Base-by-base conservation (phyloP, 2,888 invertebrate species). In the Nemurella pictetii region DNA sequence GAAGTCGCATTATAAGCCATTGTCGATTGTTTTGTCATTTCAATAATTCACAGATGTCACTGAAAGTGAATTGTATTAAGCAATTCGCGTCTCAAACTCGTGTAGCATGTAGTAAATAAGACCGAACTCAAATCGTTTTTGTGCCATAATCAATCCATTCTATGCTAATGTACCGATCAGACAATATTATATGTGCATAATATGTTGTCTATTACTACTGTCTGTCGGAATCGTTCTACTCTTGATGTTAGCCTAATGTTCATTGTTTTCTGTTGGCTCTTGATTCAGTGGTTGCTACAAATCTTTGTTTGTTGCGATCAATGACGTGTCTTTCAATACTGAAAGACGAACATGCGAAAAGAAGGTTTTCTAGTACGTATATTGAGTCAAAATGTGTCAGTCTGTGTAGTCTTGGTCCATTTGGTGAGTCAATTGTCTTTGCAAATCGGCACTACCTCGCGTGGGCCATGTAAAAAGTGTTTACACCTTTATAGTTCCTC, bases 401-500 rank as follows among this genome's bases (percentile, higher is more conserved):
- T 55, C 55, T 2, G 20, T 55, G 55, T 20, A 5, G 55, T 15
- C 3, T 55, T 55, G 55, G 3, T 55, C 55, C 55, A 20, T 55
- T 12, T 55, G 55, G 20, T 15, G 55, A 55, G 20, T 20, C 55
- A 12, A 20, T 55, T 55, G 9, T 55, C 55, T 55, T 55, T 7
- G 55, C 9, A 7, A 7, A 55, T 55, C 20, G 55, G 55, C 20
- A 55, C 1, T 7, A 12, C 55, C 9, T 55, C 5, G n/a, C 9
- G 35, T 4, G 12, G 35, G 35, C 35, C 35, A 35, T 75, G 75
- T 27, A 27, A 75, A 4, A 74, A 74, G 3, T 26, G 28, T 75
- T 9, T 75, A 26, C 28, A 20, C 27, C 9, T 26, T 75, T 26
- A 9, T 75, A 86, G 85, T 85, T 86, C 85, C 85, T 86, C 80